Evolutionary conservation across 2,888 invertebrate genomes (phyloP).

Genomic region (Deilephila elpenor): DNA sequence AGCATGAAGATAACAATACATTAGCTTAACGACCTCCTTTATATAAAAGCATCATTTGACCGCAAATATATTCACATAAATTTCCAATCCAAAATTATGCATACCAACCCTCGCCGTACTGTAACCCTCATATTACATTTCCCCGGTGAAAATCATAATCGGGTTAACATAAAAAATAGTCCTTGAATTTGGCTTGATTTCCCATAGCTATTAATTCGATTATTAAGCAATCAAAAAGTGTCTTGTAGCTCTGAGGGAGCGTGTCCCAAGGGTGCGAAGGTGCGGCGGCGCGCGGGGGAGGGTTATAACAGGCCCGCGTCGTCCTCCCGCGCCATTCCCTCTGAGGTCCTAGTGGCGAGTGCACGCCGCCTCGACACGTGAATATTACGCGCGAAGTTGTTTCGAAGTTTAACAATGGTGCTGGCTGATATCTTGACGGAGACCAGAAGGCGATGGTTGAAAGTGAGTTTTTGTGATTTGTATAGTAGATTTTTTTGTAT

Average conservation of each 20-base stretch:
- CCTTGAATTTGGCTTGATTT: conserved; percentile 39
- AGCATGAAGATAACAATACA: not conserved
- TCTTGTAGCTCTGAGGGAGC: conserved; percentile 27
- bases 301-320: conserved; percentile 37
- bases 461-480: conserved; percentile 55
- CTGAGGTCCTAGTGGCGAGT: conserved; percentile 42
- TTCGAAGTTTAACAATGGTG: conserved; percentile 61
- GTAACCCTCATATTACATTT: not conserved
- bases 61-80: not conserved
- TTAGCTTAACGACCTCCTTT: not conserved
- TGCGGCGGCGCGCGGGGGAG: conserved; percentile 42
- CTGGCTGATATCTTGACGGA: conserved; percentile 77
- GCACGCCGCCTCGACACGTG: conserved; percentile 48
- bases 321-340: conserved; percentile 61
- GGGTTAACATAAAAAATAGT: conserved; percentile 5
- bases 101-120: not conserved
- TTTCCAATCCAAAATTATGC: not conserved
- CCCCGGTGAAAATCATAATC: not conserved
- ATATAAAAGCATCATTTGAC: not conserved
- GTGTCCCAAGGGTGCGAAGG: conserved; percentile 26
- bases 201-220: conserved; percentile 49
- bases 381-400: conserved; percentile 35
- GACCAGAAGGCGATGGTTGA: conserved; percentile 76
- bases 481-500: not conserved
- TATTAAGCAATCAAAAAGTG: conserved; percentile 46